Evolutionary conservation across 2,797 vertebrate genomes (phyloP).

Genomic region (Clarias platycephalus): DNA sequence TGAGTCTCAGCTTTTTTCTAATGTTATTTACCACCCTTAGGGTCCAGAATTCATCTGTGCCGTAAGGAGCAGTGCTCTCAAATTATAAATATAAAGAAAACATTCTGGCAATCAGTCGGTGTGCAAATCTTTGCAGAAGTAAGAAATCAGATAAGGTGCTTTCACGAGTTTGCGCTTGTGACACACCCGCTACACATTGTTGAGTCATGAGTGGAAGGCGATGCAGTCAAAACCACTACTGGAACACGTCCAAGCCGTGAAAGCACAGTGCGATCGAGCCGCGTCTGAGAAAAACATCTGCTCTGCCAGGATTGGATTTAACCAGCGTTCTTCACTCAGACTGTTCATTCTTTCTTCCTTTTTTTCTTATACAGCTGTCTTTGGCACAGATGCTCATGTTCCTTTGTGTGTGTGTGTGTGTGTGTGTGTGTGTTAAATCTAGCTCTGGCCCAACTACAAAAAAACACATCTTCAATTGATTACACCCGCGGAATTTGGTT

Average conservation of each 20-base stretch:
- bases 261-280: not conserved
- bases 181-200: not conserved
- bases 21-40: not conserved
- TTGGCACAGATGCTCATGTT: conserved; percentile 9
- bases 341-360: not conserved
- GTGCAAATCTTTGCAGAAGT: not conserved
- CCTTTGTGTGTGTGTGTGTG: not conserved
- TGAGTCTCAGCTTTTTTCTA: not conserved
- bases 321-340: conserved; percentile 8
- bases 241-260: not conserved
- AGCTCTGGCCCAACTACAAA: not conserved
- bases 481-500: not conserved
- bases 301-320: not conserved
- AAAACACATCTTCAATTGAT: not conserved
- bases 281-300: conserved; percentile 11
- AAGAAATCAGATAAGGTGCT: not conserved
- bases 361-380: not conserved
- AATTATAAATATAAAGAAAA: not conserved
- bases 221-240: not conserved
- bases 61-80: not conserved
- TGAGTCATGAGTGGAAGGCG: not conserved
- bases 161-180: not conserved
- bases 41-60: not conserved
- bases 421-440: not conserved
- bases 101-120: not conserved